These are phyloP conservation scores for Bolinopsis microptera DNA, from an alignment of 37 sponge, comb jelly and placozoan genomes.

Conservation along the genomic window DNA sequence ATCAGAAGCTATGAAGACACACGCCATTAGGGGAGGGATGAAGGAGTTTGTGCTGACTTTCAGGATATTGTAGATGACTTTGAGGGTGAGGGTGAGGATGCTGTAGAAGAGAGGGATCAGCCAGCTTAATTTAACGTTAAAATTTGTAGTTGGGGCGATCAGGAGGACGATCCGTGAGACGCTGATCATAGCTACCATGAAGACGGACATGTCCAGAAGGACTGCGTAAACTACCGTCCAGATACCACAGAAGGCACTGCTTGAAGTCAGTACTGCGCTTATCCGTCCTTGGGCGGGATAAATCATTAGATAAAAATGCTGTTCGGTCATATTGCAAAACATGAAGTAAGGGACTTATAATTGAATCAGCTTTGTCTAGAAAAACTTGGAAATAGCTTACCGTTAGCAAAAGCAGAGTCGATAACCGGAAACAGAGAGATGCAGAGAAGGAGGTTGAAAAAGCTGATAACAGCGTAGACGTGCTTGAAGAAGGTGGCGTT, in stretches of 20 bases:
- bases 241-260: neutral
- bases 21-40: neutral
- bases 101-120: neutral
- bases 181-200: neutral
- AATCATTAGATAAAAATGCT: too few relatives aligned
- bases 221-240: neutral
- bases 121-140: neutral
- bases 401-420: neutral
- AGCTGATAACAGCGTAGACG: neutral
- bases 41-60: neutral
- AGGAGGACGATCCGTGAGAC: neutral
- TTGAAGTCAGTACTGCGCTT: neutral
- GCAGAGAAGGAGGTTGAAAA: neutral
- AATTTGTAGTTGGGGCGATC: neutral
- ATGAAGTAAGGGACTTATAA: too few relatives aligned
- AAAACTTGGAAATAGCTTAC: too few relatives aligned
- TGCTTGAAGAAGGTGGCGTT: conserved; percentile 1
- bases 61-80: neutral
- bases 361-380: too few relatives aligned
- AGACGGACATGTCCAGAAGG: neutral
- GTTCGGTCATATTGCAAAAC: too few relatives aligned
- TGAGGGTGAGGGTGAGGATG: neutral
- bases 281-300: conserved; percentile 20
- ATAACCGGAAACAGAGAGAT: neutral
- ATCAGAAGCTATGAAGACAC: neutral